phyloP scores from a whole-genome alignment of 2,113 vertebrate species.

The Uria lomvia region DNA sequence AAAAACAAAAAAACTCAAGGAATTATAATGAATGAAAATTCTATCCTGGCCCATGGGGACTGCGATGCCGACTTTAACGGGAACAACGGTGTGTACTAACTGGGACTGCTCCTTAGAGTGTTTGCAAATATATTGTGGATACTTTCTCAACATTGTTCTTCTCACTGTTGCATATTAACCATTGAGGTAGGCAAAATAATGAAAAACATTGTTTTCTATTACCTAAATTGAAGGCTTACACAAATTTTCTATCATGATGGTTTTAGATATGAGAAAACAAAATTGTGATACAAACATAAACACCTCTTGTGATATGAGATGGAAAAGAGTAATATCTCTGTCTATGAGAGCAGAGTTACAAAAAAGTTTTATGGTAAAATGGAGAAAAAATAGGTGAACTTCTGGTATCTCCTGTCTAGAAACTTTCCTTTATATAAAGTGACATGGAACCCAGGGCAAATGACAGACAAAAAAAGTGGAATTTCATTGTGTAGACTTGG shows the following conservation, averaged over 20 bases:
- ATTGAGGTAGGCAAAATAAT: background rate
- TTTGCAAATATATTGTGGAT: background rate
- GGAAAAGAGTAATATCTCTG: background rate
- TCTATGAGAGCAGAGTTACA: background rate
- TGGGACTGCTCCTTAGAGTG: background rate
- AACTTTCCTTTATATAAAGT: background rate
- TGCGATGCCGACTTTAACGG: background rate
- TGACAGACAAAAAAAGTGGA: background rate
- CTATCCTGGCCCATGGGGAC: background rate
- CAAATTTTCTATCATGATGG: background rate
- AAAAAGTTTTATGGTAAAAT: background rate
- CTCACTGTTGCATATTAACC: background rate
- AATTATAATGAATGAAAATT: background rate
- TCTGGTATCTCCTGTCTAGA: background rate
- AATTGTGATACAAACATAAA: background rate
- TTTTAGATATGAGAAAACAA: background rate
- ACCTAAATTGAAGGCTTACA: background rate
- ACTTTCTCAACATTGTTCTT: background rate
- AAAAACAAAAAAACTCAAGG: background rate
- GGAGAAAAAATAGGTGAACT: background rate
- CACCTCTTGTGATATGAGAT: background rate
- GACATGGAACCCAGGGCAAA: background rate
- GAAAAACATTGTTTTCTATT: background rate
- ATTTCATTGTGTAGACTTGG: background rate
- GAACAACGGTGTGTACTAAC: background rate